Percentiles rank a stretch among this genome's conserved stretches.
Evolutionary conservation across 2,888 invertebrate species (phyloP).

Genomic region (Cantharis nigra): DNA sequence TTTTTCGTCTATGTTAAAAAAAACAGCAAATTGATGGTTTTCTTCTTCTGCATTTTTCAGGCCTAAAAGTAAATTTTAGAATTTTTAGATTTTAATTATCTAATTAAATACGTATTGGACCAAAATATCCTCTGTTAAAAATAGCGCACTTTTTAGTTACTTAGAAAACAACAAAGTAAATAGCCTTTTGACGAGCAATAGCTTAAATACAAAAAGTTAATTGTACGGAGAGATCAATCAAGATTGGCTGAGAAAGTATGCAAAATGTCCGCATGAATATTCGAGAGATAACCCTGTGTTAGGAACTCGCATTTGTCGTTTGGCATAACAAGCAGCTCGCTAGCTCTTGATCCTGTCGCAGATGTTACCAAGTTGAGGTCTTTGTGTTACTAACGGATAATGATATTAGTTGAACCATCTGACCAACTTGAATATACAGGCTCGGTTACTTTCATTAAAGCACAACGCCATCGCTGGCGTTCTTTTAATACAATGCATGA

Average conservation of each 20-base stretch:
- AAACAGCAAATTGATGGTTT: too few species aligned
- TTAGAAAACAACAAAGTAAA: background rate
- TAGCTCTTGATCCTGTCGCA: constrained; percentile 15
- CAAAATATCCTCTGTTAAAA: too few species aligned
- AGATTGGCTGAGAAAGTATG: background rate
- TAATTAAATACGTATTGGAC: too few species aligned
- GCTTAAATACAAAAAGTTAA: background rate
- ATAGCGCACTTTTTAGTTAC: too few species aligned
- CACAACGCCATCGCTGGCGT: background rate
- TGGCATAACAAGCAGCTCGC: constrained; percentile 18
- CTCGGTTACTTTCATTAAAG: background rate
- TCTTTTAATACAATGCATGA: background rate
- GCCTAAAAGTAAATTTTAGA: too few species aligned
- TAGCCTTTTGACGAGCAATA: background rate
- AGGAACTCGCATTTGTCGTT: constrained; percentile 16
- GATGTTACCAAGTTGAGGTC: constrained; percentile 14
- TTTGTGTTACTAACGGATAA: constrained; percentile 19
- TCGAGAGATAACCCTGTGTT: constrained; percentile 11
- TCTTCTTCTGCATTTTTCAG: too few species aligned
- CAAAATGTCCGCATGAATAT: constrained; percentile 21
- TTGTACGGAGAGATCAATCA: constrained; percentile 1
- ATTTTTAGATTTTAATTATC: too few species aligned
- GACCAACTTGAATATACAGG: background rate
- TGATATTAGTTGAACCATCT: constrained; percentile 12
- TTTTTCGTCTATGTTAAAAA: background rate